Evolutionary conservation across 2,888 invertebrate genomes (phyloP).

Genomic region (Trypoxylon attenuatum): DNA sequence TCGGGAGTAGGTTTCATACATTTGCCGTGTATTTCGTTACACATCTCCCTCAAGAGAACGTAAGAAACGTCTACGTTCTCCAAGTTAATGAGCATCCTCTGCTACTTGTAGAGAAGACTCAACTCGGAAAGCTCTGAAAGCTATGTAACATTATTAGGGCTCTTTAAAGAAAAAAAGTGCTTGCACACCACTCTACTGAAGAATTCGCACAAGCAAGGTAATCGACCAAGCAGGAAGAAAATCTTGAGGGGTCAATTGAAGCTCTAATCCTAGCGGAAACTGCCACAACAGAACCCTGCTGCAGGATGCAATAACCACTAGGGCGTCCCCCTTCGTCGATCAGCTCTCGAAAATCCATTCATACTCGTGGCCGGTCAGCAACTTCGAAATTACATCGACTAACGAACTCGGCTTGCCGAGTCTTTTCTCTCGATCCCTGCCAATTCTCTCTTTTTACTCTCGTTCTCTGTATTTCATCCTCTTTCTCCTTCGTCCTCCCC

Average conservation of each 20-base stretch:
- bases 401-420: slow-evolving; percentile 50
- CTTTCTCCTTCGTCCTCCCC: neutral
- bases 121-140: neutral
- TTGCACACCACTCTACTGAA: slow-evolving; percentile 2
- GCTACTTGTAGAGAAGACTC: too few species aligned
- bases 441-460: too few species aligned
- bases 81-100: too few species aligned
- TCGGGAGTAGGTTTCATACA: too few species aligned
- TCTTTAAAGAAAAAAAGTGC: slow-evolving; percentile 3
- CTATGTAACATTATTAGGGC: neutral
- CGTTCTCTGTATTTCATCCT: too few species aligned
- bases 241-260: slow-evolving; percentile 40
- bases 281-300: slow-evolving; percentile 20
- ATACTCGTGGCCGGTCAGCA: slow-evolving; percentile 59
- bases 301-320: slow-evolving; percentile 40
- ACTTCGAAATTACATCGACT: slow-evolving; percentile 62
- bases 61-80: too few species aligned
- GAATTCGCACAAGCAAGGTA: neutral
- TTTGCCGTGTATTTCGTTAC: too few species aligned
- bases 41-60: too few species aligned
- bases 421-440: slow-evolving; percentile 12
- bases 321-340: slow-evolving; percentile 24
- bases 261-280: slow-evolving; percentile 31
- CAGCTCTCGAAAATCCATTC: slow-evolving; percentile 50
- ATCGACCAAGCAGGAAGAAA: slow-evolving; percentile 15